Base-by-base conservation (phyloP, 2,888 invertebrate species). In the Kuschelorhynchus macadamiae region DNA sequence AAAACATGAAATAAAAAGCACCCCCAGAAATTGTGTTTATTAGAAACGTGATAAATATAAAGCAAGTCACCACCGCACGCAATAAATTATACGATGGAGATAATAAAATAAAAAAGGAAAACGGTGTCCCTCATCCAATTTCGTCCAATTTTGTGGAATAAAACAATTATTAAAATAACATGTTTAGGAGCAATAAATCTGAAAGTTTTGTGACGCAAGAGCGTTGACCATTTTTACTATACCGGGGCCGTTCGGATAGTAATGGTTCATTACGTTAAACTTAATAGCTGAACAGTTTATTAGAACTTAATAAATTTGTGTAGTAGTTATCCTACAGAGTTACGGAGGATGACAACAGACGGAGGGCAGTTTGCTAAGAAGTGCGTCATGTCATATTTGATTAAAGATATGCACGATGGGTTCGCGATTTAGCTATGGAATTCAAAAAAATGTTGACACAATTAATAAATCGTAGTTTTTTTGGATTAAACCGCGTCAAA, bases 91-190 rank as follows among this genome's bases (percentile, higher is more conserved):
- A 21, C 59, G 62, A 49, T 62, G 56, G n/a, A 62, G 56, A 67
- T 67, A 55, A 70, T 62, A 70, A 66, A 70, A 65, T 63, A 55
- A 70, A 65, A 56, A 66, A 66, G 53, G 67, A 63, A 67, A 63
- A 62, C 53, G 49, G 16, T 61, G 53, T 61, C 62, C 70, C 70
- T 56, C 52, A 30, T 56, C 52, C 62, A 67, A 66, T 70, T 70
- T 56, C 52, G 20, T 56, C 52, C 62, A 67, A 66, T 70, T 70
- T 66, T 46, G 57, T 62, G 61, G 66, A 70, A 70, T 70, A 52
- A 70, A 66, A 70, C 66, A 70, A 62, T 70, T 70, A 70, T 66
- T 61, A 57, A 66, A 62, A 66, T 70, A 65, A 70, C 47, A 70
- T 65, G 65, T 65, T 65, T 61, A 57, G 66, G 57, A 59, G 47